Conservation (phyloP, 2,113 vertebrate genomes). For the Ancistrus triradiatus region DNA sequence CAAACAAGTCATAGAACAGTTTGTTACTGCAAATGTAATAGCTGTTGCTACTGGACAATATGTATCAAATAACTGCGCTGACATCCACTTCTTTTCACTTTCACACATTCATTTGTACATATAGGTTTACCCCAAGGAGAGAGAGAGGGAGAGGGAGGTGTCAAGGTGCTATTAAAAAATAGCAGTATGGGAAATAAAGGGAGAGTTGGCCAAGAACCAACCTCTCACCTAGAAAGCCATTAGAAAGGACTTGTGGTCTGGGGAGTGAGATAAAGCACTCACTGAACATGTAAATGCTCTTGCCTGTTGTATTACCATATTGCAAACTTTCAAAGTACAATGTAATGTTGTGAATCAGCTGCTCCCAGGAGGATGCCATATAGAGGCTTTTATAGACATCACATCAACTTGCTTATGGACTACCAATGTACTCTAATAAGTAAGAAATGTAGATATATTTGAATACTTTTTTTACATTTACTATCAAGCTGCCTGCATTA, state of each 20-base stretch:
- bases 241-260: conserved; percentile 28
- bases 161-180: not conserved
- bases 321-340: conserved; percentile 18
- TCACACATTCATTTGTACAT: no score
- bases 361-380: not conserved
- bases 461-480: no score
- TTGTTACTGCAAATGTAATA: no score
- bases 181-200: conserved; percentile 21
- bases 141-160: not conserved
- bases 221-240: conserved; percentile 35
- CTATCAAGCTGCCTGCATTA: no score
- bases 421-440: no score
- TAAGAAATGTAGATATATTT: no score
- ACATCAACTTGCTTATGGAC: not conserved
- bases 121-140: no score
- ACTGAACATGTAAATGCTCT: conserved; percentile 32
- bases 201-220: conserved; percentile 28
- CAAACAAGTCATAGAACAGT: no score
- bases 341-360: not conserved
- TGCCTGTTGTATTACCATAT: conserved; percentile 27
- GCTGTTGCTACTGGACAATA: no score
- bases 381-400: not conserved
- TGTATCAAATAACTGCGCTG: no score
- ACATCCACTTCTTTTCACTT: no score
- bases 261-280: conserved; percentile 35